Evolutionary conservation across 2,113 vertebrate species (phyloP).

Genomic region (Elaphurus davidianus): DNA sequence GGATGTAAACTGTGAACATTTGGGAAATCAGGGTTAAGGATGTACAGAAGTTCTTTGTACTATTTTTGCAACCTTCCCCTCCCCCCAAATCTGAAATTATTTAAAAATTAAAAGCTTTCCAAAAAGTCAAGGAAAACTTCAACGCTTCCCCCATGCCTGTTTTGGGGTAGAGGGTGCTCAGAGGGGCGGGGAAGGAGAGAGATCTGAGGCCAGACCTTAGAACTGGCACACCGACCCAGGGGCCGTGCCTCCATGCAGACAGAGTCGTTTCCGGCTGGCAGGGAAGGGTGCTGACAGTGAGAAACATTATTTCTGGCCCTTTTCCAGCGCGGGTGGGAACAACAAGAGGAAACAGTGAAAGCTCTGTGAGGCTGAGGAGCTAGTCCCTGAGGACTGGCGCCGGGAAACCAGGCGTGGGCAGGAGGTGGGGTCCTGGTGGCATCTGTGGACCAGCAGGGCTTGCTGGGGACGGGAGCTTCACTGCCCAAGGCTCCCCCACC

Average conservation of each 20-base stretch:
- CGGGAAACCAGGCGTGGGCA: not conserved
- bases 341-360: not conserved
- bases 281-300: not conserved
- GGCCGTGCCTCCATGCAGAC: not conserved
- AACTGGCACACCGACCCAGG: accelerated
- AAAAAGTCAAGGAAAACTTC: not conserved
- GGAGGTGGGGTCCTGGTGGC: not conserved
- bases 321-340: not conserved
- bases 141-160: not conserved
- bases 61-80: not conserved
- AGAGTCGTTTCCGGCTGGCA: not conserved
- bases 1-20: not conserved
- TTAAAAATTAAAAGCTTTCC: conserved; percentile 1
- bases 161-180: accelerated
- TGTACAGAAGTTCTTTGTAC: not conserved
- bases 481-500: not conserved
- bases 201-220: not conserved
- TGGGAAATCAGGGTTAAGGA: not conserved
- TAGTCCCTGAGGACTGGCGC: not conserved
- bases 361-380: not conserved
- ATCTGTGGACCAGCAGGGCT: not conserved
- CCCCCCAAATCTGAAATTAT: not conserved
- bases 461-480: not conserved
- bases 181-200: too few relatives aligned
- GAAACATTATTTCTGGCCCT: not conserved